Evolutionary conservation across 92 coral and sea anemone genomes (phyloP).

Genomic region (Chrysogorgia sp.): DNA sequence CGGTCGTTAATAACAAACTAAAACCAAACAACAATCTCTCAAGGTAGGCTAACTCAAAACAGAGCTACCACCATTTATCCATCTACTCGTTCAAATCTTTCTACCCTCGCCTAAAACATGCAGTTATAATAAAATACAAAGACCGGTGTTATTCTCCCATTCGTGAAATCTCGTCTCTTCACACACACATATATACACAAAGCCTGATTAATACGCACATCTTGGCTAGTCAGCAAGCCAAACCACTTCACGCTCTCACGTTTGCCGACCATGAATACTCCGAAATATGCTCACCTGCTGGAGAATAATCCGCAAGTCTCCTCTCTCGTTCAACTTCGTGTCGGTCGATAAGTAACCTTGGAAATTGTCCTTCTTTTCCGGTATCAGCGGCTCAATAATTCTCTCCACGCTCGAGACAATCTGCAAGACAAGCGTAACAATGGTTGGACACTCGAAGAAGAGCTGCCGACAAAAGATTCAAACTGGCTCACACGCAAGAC

Average conservation of each 20-base stretch:
- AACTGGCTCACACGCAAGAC: not conserved
- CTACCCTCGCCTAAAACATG: too few relatives aligned
- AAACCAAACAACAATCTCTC: not conserved
- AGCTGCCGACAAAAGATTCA: not conserved
- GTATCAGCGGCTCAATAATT: constrained; percentile 10
- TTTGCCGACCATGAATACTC: not conserved
- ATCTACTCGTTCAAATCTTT: too few relatives aligned
- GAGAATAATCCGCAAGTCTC: not conserved
- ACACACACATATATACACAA: not conserved
- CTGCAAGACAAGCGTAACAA: constrained; percentile 16
- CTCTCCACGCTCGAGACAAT: constrained; percentile 25
- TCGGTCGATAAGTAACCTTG: not conserved
- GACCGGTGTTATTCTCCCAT: too few relatives aligned
- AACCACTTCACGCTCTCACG: not conserved
- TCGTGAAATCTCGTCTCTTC: not conserved
- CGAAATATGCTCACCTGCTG: constrained; percentile 15
- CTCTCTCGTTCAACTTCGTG: not conserved
- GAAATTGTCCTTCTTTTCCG: constrained; percentile 30
- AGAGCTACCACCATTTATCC: too few relatives aligned
- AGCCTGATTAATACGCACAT: not conserved
- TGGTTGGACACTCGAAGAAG: not conserved
- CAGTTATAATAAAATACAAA: too few relatives aligned
- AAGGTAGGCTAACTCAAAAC: too few relatives aligned
- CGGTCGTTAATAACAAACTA: not conserved
- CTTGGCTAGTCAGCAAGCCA: constrained; percentile 1